Conservation (phyloP, 2,888 invertebrate genomes). For the Lypha dubia region DNA sequence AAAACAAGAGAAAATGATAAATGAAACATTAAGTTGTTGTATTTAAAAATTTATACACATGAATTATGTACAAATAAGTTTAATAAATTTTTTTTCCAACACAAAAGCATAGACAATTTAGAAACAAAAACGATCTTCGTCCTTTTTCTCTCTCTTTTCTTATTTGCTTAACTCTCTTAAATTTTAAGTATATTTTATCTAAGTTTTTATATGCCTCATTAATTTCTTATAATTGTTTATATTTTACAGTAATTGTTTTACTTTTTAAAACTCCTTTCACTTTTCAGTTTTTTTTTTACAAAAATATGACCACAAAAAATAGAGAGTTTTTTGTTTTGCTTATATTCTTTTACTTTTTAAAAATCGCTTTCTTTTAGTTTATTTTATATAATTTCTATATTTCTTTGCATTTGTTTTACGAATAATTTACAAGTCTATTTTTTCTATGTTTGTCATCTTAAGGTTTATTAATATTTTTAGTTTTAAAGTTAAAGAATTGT, state of each 20-base stretch:
- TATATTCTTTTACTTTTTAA: slow-evolving; percentile 19
- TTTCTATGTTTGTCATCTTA: slow-evolving; percentile 8
- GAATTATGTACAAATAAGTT: slow-evolving; percentile 44
- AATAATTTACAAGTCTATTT: slow-evolving; percentile 48
- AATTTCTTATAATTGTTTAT: background rate
- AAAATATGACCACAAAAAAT: slow-evolving; percentile 71
- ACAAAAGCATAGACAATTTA: background rate
- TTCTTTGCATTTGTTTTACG: slow-evolving; percentile 17
- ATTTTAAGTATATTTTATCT: slow-evolving; percentile 7
- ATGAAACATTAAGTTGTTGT: background rate
- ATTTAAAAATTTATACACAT: slow-evolving; percentile 54
- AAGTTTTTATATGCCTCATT: slow-evolving; percentile 42
- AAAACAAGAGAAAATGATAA: slow-evolving; percentile 21
- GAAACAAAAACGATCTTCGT: slow-evolving; percentile 62
- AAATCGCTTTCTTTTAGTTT: slow-evolving; percentile 49
- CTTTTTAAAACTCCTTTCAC: slow-evolving; percentile 47
- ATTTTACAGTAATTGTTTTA: slow-evolving; percentile 23
- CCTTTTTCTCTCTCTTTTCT: background rate
- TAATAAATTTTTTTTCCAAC: background rate
- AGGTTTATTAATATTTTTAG: slow-evolving; percentile 28
- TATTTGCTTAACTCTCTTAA: slow-evolving; percentile 36
- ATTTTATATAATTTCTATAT: slow-evolving; percentile 19
- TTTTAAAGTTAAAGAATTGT: slow-evolving; percentile 46
- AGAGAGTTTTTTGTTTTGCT: slow-evolving; percentile 46
- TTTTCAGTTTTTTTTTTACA: slow-evolving; percentile 43